Base-by-base conservation (phyloP, 2,888 invertebrate species). In the Lasioglossum malachurum region DNA sequence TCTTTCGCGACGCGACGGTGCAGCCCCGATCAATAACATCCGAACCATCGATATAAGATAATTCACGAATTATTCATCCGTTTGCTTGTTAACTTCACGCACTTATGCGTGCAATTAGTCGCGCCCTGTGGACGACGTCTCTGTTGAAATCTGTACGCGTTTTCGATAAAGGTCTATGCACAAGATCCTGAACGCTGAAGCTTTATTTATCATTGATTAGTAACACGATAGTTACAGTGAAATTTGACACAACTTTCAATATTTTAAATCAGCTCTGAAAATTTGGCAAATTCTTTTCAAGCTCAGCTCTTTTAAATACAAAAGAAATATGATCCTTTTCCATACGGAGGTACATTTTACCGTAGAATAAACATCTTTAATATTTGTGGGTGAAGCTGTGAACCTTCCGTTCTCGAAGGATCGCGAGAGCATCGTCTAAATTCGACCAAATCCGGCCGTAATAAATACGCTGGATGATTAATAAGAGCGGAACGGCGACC, bases 31-130 rank as follows among this genome's bases (percentile, higher is more conserved):
- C 80, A 64, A 75, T 80, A 74, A 46, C 49, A 80, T 67, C 74
- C n/a, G 74, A 27, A 75, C 74, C 79, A 60, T 73, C 80, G 71
- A 82, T 72, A 72, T 77, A 64, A 77, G 81, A 60, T 82, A 82
- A 78, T 78, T 74, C 74, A 78, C 78, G 77, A 78, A 78, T 82
- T 82, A 82, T 74, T 73, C 35, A 41, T 16, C 31, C 31, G 23
- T 74, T 31, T 35, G 27, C 72, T 41, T 23, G 19, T n/a, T 35
- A 76, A 81, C 41, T n/a, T 41, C 60, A 49, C 41, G 49, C 60
- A 23, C 82, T 64, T 64, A 78, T 41, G 38, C 49, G 49, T 23
- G 14, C 35, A 60, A 80, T 80, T 69, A 75, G 23, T n/a, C 23
- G 23, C n/a, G 14, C 4, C n/a, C 41, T 5, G 31, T 14, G 7